These are phyloP conservation scores for Ceyx melanurus DNA, from an alignment of 2,113 vertebrate genomes.

Conservation along the genomic window DNA sequence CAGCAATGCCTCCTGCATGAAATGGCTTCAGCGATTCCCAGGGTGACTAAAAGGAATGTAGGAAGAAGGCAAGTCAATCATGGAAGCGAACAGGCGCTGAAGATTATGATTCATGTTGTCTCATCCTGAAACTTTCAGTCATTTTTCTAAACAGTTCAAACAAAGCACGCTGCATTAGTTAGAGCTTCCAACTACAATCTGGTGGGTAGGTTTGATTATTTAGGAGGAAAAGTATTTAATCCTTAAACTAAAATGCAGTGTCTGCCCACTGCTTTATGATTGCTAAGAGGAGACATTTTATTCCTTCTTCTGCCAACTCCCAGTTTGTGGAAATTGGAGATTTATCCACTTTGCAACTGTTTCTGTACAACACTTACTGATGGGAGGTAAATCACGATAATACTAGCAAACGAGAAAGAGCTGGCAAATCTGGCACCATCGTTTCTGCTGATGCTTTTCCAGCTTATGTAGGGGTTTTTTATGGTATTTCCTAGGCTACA, in stretches of 20 bases:
- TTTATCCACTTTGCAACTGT: not conserved
- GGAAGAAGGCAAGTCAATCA: conserved; percentile 38
- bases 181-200: conserved; percentile 32
- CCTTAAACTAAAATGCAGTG: not conserved
- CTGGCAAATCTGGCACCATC: not conserved
- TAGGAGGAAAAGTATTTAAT: conserved; percentile 37
- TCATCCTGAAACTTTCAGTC: conserved; percentile 38
- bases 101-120: conserved; percentile 29
- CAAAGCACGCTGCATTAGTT: not conserved
- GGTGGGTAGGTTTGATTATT: conserved; percentile 48
- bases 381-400: not conserved
- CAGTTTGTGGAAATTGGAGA: not conserved
- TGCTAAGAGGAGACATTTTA: not conserved
- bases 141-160: conserved; percentile 21
- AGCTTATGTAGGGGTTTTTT: not conserved
- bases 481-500: not conserved
- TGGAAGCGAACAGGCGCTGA: not conserved
- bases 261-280: conserved; percentile 26
- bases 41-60: conserved; percentile 19
- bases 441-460: not conserved
- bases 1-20: not conserved
- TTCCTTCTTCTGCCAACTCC: not conserved
- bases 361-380: not conserved
- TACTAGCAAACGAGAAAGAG: not conserved
- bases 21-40: conserved; percentile 1